Conservation (phyloP, 2,113 vertebrate genomes). For the Leucopsar rothschildi region DNA sequence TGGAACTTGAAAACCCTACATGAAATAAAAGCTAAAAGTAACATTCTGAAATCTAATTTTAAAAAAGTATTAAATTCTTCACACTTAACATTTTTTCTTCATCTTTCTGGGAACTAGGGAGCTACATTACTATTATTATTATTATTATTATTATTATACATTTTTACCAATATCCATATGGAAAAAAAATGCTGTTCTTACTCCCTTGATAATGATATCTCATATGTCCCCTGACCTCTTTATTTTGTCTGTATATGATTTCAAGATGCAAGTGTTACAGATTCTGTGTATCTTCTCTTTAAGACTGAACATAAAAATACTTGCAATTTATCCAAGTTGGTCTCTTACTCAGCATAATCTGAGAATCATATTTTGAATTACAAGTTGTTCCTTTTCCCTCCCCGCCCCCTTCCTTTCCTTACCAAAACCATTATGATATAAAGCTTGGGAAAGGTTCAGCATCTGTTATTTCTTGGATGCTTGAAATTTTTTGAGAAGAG, state of each 20-base stretch:
- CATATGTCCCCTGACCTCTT: neutral
- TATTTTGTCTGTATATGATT: neutral
- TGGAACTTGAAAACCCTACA: neutral
- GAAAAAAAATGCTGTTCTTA: neutral
- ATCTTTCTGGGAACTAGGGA: neutral
- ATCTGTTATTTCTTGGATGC: neutral
- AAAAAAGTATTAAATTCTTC: neutral
- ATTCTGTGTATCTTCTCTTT: neutral
- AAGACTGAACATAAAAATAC: neutral
- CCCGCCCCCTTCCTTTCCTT: neutral
- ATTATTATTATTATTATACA: neutral
- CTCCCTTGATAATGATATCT: neutral
- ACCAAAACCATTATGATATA: neutral
- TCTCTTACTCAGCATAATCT: neutral
- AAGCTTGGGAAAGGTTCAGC: neutral
- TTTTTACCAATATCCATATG: neutral
- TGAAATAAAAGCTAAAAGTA: neutral
- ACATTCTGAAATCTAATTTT: neutral
- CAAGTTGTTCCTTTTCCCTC: accelerated
- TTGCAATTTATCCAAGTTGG: neutral
- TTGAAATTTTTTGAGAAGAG: neutral
- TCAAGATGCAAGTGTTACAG: neutral
- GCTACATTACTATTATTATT: neutral
- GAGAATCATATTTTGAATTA: neutral
- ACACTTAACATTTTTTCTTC: neutral